phyloP scores from a whole-genome alignment of 2,113 vertebrate species.

The Aythya baeri region DNA sequence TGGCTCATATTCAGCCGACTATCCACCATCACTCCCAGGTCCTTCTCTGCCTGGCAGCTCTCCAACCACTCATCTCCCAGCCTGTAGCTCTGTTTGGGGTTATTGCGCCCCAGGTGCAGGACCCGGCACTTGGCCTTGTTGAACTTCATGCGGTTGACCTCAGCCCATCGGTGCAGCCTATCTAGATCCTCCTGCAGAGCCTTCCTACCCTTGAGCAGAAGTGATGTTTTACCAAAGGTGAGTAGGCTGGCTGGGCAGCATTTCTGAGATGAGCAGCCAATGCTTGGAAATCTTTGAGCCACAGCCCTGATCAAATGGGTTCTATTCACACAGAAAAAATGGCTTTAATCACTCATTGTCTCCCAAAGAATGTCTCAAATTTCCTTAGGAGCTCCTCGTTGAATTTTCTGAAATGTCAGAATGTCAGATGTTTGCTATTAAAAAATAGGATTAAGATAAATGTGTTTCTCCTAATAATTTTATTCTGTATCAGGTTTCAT shows the following conservation, averaged over 20 bases:
- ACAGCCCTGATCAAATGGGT: neutral
- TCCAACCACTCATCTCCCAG: too few relatives aligned
- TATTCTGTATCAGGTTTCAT: neutral
- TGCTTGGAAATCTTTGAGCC: neutral
- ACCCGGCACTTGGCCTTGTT: too few relatives aligned
- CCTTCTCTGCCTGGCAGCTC: too few relatives aligned
- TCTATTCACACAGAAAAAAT: neutral
- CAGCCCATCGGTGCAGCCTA: too few relatives aligned
- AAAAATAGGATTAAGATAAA: neutral
- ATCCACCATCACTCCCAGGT: too few relatives aligned
- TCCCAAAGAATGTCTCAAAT: neutral
- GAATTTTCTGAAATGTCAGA: neutral
- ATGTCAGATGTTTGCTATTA: neutral
- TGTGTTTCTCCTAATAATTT: neutral
- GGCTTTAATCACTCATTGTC: neutral
- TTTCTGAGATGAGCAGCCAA: neutral
- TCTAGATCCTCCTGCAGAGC: too few relatives aligned
- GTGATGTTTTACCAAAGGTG: neutral
- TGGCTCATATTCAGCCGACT: too few relatives aligned
- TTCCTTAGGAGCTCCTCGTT: neutral
- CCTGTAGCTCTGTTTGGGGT: too few relatives aligned
- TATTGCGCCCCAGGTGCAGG: too few relatives aligned
- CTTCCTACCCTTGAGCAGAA: too few relatives aligned
- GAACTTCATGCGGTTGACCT: too few relatives aligned
- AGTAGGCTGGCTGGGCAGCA: rapidly evolving